These are phyloP conservation scores for Elanus axillaris DNA, from an alignment of 2,113 vertebrate species.

Conservation along the genomic window DNA sequence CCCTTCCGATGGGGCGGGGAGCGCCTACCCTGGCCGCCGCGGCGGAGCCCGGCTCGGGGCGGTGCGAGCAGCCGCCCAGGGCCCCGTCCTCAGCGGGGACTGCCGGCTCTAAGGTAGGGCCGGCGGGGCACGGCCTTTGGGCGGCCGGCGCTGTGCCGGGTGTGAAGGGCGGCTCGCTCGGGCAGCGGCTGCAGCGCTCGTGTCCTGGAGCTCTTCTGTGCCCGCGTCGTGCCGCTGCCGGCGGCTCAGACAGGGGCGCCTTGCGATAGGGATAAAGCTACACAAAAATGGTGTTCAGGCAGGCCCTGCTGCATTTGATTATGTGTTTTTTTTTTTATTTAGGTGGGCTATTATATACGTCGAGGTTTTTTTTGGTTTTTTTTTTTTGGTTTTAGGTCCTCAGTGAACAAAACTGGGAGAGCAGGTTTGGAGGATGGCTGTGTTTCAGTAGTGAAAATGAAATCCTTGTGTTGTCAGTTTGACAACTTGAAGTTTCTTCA, in stretches of 20 bases:
- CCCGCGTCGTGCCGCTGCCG: accelerated
- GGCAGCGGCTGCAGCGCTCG: not conserved
- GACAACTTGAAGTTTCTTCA: not conserved
- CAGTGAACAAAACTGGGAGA: not conserved
- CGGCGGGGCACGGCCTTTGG: not conserved
- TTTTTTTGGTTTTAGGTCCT: no score
- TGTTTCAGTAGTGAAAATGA: not conserved
- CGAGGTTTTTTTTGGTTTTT: no score
- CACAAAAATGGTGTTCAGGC: not conserved
- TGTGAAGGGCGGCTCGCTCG: not conserved
- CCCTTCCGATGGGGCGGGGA: not conserved
- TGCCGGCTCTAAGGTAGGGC: not conserved
- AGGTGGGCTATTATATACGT: not conserved
- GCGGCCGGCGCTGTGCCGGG: not conserved
- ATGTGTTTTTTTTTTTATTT: not conserved
- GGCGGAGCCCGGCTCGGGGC: not conserved
- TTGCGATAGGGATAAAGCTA: accelerated
- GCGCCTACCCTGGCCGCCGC: not conserved
- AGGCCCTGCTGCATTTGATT: not conserved
- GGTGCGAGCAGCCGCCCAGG: not conserved
- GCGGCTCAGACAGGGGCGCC: not conserved
- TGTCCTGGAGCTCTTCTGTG: not conserved
- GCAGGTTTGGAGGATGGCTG: not conserved
- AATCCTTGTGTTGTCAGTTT: not conserved
- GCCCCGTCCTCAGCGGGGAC: not conserved